phyloP scores from a whole-genome alignment of 2,113 vertebrate species.

The Cynoglossus semilaevis region DNA sequence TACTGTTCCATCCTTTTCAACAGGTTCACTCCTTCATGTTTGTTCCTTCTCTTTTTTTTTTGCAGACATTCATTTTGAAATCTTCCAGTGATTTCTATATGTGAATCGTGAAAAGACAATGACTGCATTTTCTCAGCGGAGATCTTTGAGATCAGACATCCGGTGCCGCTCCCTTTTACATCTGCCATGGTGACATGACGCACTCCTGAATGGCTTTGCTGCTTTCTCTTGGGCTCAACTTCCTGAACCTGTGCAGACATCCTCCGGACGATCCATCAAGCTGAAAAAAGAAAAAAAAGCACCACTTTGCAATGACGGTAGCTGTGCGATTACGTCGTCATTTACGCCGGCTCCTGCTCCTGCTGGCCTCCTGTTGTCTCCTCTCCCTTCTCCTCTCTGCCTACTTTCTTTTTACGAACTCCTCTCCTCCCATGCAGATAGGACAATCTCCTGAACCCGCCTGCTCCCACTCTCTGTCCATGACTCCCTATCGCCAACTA shows the following conservation, averaged over 20 bases:
- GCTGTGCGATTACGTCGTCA: conserved; percentile 87
- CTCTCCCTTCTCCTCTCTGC: conserved; percentile 90
- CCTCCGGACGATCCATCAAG: neutral
- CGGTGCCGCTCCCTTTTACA: conserved; percentile 42
- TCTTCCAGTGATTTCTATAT: conserved; percentile 40
- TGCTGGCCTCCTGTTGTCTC: conserved; percentile 89
- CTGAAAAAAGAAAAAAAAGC: conserved; percentile 35
- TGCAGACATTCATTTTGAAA: conserved; percentile 60
- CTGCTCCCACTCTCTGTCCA: conserved; percentile 80
- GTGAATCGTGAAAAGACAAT: conserved; percentile 37
- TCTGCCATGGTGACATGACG: conserved; percentile 98
- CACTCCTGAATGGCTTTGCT: conserved; percentile 51
- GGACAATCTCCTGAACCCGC: conserved; percentile 80
- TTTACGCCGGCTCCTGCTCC: conserved; percentile 85
- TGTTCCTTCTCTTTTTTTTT: conserved; percentile 56
- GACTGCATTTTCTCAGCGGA: conserved; percentile 31
- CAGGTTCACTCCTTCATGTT: conserved; percentile 51
- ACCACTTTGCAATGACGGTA: conserved; percentile 83
- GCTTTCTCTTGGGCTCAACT: conserved; percentile 30
- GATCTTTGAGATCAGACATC: conserved; percentile 63
- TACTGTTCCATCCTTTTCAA: conserved; percentile 55
- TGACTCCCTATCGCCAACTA: conserved; percentile 79
- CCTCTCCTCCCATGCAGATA: conserved; percentile 86
- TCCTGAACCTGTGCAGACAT: neutral
- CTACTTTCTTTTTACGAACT: conserved; percentile 90